phyloP scores from a whole-genome alignment of 2,888 invertebrate species.

The Dolichomitus sp. region DNA sequence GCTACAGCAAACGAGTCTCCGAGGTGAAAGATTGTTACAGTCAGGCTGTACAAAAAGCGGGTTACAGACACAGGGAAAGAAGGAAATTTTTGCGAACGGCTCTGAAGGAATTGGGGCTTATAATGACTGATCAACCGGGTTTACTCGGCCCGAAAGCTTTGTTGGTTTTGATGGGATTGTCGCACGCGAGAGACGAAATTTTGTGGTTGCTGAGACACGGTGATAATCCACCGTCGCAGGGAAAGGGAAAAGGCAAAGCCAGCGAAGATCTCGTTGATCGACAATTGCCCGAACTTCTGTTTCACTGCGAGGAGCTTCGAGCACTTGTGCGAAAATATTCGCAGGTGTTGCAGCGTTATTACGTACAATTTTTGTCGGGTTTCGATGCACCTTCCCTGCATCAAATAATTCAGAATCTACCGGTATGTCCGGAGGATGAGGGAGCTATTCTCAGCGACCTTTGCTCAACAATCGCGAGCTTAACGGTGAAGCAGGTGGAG shows the following conservation, averaged over 20 bases:
- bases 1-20: constrained; percentile 95
- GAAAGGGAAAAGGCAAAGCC: constrained; percentile 94
- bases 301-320: constrained; percentile 99
- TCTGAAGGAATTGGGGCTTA: constrained; percentile 96
- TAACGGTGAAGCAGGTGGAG: constrained; percentile 98
- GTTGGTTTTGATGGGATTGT: constrained; percentile 98
- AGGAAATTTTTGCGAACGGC: constrained; percentile 98
- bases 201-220: constrained; percentile 98
- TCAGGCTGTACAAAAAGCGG: constrained; percentile 96
- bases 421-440: constrained; percentile 97
- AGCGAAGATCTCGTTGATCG: constrained; percentile 98
- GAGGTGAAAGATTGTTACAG: constrained; percentile 98
- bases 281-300: constrained; percentile 98
- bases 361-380: constrained; percentile 98
- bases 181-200: constrained; percentile 98
- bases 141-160: constrained; percentile 98
- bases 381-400: constrained; percentile 98
- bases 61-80: constrained; percentile 96
- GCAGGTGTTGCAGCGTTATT: constrained; percentile 98
- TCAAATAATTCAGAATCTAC: constrained; percentile 93
- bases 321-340: constrained; percentile 98
- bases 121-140: constrained; percentile 99
- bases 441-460: constrained; percentile 97
- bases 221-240: constrained; percentile 96
- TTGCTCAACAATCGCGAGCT: constrained; percentile 94